phyloP scores from a whole-genome alignment of 53 echinoderm and acorn worm species.

The Hippasteria phrygiana region DNA sequence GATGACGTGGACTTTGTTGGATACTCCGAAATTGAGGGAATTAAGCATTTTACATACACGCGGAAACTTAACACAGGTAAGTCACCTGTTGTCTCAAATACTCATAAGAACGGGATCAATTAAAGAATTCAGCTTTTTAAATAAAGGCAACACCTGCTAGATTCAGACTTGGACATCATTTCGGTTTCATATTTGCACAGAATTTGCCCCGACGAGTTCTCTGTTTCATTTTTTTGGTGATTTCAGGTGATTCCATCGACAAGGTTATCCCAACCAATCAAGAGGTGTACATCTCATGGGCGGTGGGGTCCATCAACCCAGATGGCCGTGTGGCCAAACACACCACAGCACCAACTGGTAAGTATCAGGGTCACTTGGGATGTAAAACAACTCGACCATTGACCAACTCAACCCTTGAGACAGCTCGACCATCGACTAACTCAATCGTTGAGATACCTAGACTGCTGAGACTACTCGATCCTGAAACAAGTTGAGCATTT shows the following conservation, averaged over 20 bases:
- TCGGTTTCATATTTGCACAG: no score
- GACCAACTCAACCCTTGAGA: no score
- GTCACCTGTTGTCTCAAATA: not conserved
- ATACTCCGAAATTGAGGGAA: conserved; percentile 57
- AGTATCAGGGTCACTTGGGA: not conserved
- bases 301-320: conserved; percentile 67
- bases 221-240: not conserved
- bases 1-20: conserved; percentile 35
- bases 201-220: no score
- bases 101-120: no score
- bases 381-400: no score
- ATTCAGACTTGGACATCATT: no score
- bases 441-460: no score
- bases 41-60: conserved; percentile 67
- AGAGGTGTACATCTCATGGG: conserved; percentile 70
- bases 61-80: conserved; percentile 75
- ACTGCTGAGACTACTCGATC: no score
- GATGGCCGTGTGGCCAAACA: conserved; percentile 73
- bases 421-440: no score
- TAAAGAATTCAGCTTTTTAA: no score
- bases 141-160: no score
- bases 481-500: no score
- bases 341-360: conserved; percentile 16
- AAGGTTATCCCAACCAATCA: conserved; percentile 30
- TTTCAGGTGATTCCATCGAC: conserved; percentile 60